Conservation (phyloP, 2,113 vertebrate species). For the Nymphicus hollandicus region DNA sequence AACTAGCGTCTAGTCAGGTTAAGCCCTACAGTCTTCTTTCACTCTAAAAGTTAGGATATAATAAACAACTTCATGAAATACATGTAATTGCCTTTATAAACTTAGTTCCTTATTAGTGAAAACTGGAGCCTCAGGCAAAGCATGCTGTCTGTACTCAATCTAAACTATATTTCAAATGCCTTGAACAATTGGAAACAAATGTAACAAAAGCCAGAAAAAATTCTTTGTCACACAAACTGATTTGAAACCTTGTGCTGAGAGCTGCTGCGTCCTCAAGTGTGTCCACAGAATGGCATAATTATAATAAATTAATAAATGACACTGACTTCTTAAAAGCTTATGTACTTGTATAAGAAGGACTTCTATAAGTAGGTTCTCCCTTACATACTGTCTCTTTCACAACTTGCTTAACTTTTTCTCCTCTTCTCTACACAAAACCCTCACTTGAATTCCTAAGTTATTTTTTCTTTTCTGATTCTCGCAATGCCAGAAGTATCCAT, state of each 20-base stretch:
- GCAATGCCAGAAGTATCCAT: neutral
- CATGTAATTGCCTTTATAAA: neutral
- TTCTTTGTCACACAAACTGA: neutral
- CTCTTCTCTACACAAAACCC: neutral
- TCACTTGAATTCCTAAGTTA: neutral
- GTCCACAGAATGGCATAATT: neutral
- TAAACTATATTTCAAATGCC: neutral
- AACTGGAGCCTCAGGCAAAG: neutral
- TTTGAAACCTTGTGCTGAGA: neutral
- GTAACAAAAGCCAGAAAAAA: neutral
- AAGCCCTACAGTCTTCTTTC: neutral
- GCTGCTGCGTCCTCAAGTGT: neutral
- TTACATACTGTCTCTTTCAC: neutral
- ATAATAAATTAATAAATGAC: neutral
- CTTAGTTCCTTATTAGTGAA: neutral
- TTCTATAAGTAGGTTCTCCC: neutral
- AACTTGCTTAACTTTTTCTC: neutral
- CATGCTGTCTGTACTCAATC: neutral
- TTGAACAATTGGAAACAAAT: neutral
- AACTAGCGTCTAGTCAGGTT: neutral
- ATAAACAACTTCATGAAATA: neutral
- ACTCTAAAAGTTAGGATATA: neutral
- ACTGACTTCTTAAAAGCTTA: neutral
- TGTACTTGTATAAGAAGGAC: neutral
- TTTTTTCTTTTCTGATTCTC: neutral